Conservation (phyloP, 2,113 vertebrate species). For the Paratilapia polleni region DNA sequence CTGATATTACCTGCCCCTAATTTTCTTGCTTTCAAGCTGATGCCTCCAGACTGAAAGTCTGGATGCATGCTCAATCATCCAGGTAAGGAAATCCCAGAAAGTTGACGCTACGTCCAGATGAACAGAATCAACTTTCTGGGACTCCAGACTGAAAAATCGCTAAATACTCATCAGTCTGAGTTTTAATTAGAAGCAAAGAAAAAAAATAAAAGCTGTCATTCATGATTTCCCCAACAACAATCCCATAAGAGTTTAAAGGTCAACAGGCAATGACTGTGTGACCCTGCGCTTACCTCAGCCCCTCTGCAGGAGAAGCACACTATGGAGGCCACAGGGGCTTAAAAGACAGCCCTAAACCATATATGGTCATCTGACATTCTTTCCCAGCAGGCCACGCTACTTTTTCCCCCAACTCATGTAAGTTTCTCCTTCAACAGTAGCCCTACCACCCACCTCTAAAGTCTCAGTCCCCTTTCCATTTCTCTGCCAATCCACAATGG, state of each 20-base stretch:
- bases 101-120: too few species aligned
- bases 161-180: not conserved
- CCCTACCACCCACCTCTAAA: conserved; percentile 25
- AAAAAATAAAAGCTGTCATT: conserved; percentile 37
- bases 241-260: conserved; percentile 46
- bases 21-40: not conserved
- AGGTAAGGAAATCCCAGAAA: too few species aligned
- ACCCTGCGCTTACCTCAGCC: conserved; percentile 42
- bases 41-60: not conserved
- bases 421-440: conserved; percentile 44
- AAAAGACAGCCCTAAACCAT: conserved; percentile 58
- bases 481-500: conserved; percentile 55
- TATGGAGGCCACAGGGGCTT: conserved; percentile 29
- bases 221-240: conserved; percentile 6
- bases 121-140: too few species aligned
- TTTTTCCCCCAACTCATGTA: conserved; percentile 53
- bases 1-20: not conserved
- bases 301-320: conserved; percentile 34
- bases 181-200: not conserved
- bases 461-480: conserved; percentile 20
- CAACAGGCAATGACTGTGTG: conserved; percentile 23
- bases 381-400: conserved; percentile 64
- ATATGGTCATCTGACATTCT: conserved; percentile 59
- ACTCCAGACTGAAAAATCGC: not conserved
- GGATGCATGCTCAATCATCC: too few species aligned